Evolutionary conservation across 2,888 invertebrate genomes (phyloP).

Genomic region (Endomychus coccineus): DNA sequence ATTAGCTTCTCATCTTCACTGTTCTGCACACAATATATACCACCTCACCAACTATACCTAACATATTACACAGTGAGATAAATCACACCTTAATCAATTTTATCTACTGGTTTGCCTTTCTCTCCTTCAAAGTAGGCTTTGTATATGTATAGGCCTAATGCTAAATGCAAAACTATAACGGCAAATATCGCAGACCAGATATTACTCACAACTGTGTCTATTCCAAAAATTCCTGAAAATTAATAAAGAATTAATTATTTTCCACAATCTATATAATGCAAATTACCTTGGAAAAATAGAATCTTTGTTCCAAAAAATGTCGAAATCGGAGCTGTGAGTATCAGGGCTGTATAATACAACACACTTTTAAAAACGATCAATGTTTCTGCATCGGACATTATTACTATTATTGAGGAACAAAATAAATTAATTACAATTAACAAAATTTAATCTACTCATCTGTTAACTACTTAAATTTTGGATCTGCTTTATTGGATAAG

Average conservation of each 20-base stretch:
- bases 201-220: conserved; percentile 55
- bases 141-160: conserved; percentile 70
- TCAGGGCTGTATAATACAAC: conserved; percentile 66
- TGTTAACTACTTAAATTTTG: too few species aligned
- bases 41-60: not conserved
- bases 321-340: conserved; percentile 66
- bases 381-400: conserved; percentile 40
- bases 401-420: not conserved
- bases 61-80: too few species aligned
- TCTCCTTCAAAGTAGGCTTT: conserved; percentile 60
- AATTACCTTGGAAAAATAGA: conserved; percentile 64
- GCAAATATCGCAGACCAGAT: conserved; percentile 74
- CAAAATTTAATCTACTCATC: too few species aligned
- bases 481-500: too few species aligned
- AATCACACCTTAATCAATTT: conserved; percentile 30
- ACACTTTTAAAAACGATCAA: conserved; percentile 68
- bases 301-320: conserved; percentile 66
- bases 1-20: not conserved
- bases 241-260: not conserved
- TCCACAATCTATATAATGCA: too few species aligned
- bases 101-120: conserved; percentile 36
- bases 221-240: conserved; percentile 46
- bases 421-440: too few species aligned
- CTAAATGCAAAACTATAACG: conserved; percentile 66
- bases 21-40: not conserved